Conservation (phyloP, 2,888 invertebrate genomes). For the Thecocarcelia acutangulata region DNA sequence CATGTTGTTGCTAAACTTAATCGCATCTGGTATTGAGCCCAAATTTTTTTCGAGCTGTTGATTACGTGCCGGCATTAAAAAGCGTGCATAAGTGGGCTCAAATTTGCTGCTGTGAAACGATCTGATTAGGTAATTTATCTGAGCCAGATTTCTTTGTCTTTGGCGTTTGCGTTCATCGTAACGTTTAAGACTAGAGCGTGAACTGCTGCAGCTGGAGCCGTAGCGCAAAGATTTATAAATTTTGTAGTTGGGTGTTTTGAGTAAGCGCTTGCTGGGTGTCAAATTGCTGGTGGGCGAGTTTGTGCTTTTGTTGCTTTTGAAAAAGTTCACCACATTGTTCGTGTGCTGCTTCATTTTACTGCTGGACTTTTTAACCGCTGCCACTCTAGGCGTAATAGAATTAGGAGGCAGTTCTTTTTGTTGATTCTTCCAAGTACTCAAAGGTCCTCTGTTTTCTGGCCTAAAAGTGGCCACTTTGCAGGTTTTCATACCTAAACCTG, state of each 20-base stretch:
- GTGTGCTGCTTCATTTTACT: not conserved
- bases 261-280: conserved; percentile 58
- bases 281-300: conserved; percentile 29
- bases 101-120: conserved; percentile 60
- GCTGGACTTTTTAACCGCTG: not conserved
- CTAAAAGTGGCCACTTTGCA: conserved; percentile 42
- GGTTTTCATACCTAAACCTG: conserved; percentile 41
- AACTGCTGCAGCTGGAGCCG: conserved; percentile 72
- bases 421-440: conserved; percentile 59
- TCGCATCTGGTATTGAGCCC: conserved; percentile 61
- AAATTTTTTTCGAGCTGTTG: conserved; percentile 62
- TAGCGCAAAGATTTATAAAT: conserved; percentile 72
- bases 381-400: conserved; percentile 13
- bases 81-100: conserved; percentile 55
- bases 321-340: not conserved
- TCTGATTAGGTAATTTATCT: conserved; percentile 63
- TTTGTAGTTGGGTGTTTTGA: conserved; percentile 71
- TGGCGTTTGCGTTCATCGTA: conserved; percentile 69
- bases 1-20: conserved; percentile 62
- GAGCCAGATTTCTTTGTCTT: conserved; percentile 33
- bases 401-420: not conserved
- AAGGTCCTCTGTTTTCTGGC: conserved; percentile 69
- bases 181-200: conserved; percentile 70
- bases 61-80: conserved; percentile 67
- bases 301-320: conserved; percentile 12